Conservation (phyloP, 2,888 invertebrate species). For the Platycheirus rosarum region DNA sequence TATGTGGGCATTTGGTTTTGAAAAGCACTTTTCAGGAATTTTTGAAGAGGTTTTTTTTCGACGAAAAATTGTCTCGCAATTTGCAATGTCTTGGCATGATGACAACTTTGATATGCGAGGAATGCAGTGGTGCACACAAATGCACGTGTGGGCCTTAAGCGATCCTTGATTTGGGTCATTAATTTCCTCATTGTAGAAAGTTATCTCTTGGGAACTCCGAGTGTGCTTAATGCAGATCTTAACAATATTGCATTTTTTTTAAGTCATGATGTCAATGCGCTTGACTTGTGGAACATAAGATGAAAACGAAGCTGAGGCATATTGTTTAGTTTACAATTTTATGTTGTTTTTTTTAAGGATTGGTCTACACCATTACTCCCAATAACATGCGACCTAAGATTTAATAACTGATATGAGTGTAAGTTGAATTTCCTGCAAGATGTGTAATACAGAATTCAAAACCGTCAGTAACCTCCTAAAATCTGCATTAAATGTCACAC, state of each 20-base stretch:
- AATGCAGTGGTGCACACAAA: slow-evolving; percentile 56
- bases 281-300: no score
- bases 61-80: slow-evolving; percentile 41
- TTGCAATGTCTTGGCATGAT: slow-evolving; percentile 54
- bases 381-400: no score
- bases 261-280: no score
- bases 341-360: no score
- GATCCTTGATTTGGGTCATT: slow-evolving; percentile 8
- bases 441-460: neutral
- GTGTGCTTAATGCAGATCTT: no score
- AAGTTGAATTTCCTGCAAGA: no score
- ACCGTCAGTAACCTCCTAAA: neutral
- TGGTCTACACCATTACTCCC: no score
- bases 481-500: neutral
- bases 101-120: slow-evolving; percentile 64
- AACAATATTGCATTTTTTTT: no score
- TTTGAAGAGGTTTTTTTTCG: slow-evolving; percentile 4
- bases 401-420: no score
- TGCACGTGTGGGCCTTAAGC: slow-evolving; percentile 31
- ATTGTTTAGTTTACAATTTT: no score
- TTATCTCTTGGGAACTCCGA: neutral
- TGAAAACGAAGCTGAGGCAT: no score
- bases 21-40: slow-evolving; percentile 24
- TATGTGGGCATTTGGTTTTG: slow-evolving; percentile 27
- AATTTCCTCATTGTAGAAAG: neutral